A percentile compares a stretch with the other conserved stretches of the same genome.
These are phyloP conservation scores for Etheostoma cragini DNA, from an alignment of 2,113 vertebrate genomes.

Conservation along the genomic window DNA sequence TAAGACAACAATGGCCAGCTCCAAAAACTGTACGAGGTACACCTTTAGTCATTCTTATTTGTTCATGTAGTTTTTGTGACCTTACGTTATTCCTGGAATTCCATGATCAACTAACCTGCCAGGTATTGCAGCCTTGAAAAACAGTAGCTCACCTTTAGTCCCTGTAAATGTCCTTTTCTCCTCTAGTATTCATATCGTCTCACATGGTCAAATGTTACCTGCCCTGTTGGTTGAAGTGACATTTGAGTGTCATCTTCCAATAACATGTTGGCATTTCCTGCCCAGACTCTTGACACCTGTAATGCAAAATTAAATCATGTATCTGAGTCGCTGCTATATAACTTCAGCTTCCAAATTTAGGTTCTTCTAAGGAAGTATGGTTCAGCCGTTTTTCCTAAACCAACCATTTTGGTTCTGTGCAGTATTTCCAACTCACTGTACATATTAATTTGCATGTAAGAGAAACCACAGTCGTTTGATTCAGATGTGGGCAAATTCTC, in stretches of 20 bases:
- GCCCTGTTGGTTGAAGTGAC: background rate
- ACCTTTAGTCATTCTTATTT: background rate
- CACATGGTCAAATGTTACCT: background rate
- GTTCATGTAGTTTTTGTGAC: background rate
- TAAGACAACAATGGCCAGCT: background rate
- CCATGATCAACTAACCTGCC: too few species aligned
- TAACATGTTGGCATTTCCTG: background rate
- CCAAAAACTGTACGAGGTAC: background rate
- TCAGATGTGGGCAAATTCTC: background rate
- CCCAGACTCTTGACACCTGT: background rate
- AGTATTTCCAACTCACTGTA: background rate
- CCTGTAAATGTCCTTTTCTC: background rate
- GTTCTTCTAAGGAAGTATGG: background rate
- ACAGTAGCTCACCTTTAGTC: background rate
- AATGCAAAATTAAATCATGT: background rate
- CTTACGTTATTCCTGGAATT: background rate
- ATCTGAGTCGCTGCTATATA: background rate
- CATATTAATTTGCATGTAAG: background rate
- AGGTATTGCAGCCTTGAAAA: background rate
- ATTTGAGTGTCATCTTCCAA: background rate
- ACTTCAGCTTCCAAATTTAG: background rate
- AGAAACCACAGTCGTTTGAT: background rate
- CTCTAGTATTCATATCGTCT: background rate
- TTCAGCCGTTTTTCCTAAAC: background rate
- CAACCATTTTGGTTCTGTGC: background rate